These are phyloP conservation scores for Euproctis similis DNA, from an alignment of 2,888 invertebrate species.

Conservation along the genomic window DNA sequence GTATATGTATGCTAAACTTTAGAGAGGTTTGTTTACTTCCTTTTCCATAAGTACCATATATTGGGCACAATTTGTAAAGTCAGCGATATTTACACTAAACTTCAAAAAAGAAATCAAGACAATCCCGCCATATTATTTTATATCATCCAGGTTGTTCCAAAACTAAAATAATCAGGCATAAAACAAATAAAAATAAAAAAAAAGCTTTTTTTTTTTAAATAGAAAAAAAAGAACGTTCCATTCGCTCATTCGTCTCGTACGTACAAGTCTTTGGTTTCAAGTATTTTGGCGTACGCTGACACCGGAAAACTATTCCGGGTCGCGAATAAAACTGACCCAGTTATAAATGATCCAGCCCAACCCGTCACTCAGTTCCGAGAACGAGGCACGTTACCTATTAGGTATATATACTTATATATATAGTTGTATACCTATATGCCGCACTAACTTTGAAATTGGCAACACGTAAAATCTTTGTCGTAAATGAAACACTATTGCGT, in stretches of 20 bases:
- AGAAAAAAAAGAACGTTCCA: conserved; percentile 3
- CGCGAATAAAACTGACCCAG: conserved; percentile 54
- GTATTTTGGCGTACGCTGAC: conserved; percentile 42
- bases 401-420: too few species aligned
- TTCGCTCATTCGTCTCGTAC: conserved; percentile 32
- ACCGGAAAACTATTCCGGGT: conserved; percentile 43
- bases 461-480: conserved; percentile 13
- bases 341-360: conserved; percentile 49
- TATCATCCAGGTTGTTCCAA: too few species aligned
- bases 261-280: conserved; percentile 25
- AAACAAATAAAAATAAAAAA: conserved; percentile 18
- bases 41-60: too few species aligned
- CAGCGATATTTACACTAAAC: too few species aligned
- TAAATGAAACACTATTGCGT: conserved; percentile 13
- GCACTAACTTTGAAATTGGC: conserved; percentile 15
- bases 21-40: too few species aligned
- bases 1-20: too few species aligned
- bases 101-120: too few species aligned
- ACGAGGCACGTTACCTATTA: too few species aligned
- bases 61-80: too few species aligned
- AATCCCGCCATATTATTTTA: too few species aligned
- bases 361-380: conserved; percentile 24
- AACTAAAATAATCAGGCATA: too few species aligned
- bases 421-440: too few species aligned
- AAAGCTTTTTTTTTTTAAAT: conserved; percentile 24